A percentile compares a stretch with the other conserved stretches of the same genome.
Conservation (phyloP, 2,888 invertebrate species). For the Agrochola macilenta region DNA sequence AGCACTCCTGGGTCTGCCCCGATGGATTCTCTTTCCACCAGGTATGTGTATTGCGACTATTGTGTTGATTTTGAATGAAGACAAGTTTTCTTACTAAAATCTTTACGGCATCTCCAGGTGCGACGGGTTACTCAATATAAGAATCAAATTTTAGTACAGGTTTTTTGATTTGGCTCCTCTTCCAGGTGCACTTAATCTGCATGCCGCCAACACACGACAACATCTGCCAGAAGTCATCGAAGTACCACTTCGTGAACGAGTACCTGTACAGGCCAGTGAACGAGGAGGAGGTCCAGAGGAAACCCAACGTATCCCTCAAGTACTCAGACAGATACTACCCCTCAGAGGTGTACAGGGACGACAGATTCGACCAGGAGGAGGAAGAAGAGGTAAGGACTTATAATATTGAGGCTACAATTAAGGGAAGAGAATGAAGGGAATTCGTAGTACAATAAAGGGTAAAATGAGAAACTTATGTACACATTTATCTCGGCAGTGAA, state of each 20-base stretch:
- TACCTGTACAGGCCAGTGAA: slow-evolving; percentile 97
- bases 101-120: not conserved
- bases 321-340: slow-evolving; percentile 97
- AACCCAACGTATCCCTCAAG: slow-evolving; percentile 94
- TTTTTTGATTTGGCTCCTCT: not conserved
- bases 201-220: slow-evolving; percentile 97
- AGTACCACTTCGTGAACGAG: slow-evolving; percentile 98
- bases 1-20: slow-evolving; percentile 98
- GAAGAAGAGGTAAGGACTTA: slow-evolving; percentile 80
- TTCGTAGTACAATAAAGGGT: not conserved
- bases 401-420: too few relatives aligned
- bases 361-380: slow-evolving; percentile 88
- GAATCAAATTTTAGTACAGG: not conserved
- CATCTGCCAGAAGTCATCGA: slow-evolving; percentile 96
- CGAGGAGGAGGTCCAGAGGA: slow-evolving; percentile 94
- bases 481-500: not conserved
- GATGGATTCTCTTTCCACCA: slow-evolving; percentile 97
- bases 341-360: slow-evolving; percentile 93
- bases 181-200: slow-evolving; percentile 97
- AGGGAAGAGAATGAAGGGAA: not conserved
- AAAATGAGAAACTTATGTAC: not conserved
- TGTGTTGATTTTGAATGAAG: not conserved
- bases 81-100: not conserved
- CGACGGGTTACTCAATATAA: not conserved
- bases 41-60: slow-evolving; percentile 81